These are phyloP conservation scores for Callosobruchus maculatus DNA, from an alignment of 2,888 invertebrate species.

Conservation along the genomic window DNA sequence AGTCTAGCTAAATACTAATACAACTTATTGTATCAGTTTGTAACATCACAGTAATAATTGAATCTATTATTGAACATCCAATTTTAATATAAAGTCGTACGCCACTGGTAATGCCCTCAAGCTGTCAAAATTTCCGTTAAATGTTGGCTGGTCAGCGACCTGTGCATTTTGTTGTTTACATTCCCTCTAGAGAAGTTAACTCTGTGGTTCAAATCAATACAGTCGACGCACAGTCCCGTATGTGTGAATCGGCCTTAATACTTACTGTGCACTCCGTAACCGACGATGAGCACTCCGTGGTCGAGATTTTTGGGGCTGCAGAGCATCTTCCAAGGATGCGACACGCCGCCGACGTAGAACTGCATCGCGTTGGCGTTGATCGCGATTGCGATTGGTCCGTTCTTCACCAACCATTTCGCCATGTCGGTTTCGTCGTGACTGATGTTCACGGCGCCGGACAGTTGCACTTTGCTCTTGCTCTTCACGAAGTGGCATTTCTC, in stretches of 20 bases:
- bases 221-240: too few relatives aligned
- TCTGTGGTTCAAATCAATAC: too few relatives aligned
- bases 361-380: slow-evolving; percentile 97
- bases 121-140: too few relatives aligned
- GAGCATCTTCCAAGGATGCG: slow-evolving; percentile 84
- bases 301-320: slow-evolving; percentile 76
- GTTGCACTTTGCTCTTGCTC: slow-evolving; percentile 60
- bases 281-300: slow-evolving; percentile 95
- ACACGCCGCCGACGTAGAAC: slow-evolving; percentile 92
- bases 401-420: slow-evolving; percentile 82
- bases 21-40: too few relatives aligned
- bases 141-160: too few relatives aligned
- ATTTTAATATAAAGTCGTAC: too few relatives aligned
- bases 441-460: slow-evolving; percentile 80
- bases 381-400: slow-evolving; percentile 93
- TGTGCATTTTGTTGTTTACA: too few relatives aligned
- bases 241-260: slow-evolving; percentile 19
- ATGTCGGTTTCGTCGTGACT: slow-evolving; percentile 84
- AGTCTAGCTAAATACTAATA: too few relatives aligned
- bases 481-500: slow-evolving; percentile 76
- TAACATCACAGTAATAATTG: too few relatives aligned
- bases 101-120: too few relatives aligned
- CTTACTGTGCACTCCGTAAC: slow-evolving; percentile 78
- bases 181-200: too few relatives aligned
- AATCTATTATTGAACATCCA: too few relatives aligned